phyloP scores from a whole-genome alignment of 1,140 invertebrate species.

The Andricus grossulariae region DNA sequence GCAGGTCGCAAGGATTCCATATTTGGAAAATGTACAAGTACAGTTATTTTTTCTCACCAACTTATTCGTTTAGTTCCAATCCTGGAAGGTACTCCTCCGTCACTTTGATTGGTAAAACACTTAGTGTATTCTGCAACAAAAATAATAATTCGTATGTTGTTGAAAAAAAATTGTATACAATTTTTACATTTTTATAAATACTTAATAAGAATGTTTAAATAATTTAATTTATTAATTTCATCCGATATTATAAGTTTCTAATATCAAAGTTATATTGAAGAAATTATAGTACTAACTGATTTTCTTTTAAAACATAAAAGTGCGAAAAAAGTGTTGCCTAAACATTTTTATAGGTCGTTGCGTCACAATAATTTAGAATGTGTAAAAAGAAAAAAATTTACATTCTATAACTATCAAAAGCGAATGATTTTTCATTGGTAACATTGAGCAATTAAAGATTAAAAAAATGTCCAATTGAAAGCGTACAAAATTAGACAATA shows the following conservation, averaged over 20 bases:
- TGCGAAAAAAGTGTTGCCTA: no score
- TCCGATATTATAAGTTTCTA: background rate
- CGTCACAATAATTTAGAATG: no score
- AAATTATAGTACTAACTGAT: slow-evolving; percentile 3
- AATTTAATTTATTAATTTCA: slow-evolving; percentile 8
- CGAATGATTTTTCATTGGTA: no score
- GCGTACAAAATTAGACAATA: no score
- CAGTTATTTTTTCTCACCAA: background rate
- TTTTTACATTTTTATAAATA: background rate
- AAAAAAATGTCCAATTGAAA: no score
- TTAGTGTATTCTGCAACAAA: slow-evolving; percentile 67
- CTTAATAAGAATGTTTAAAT: no score
- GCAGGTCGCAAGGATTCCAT: background rate
- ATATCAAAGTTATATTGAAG: slow-evolving; percentile 6
- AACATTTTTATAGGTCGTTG: no score
- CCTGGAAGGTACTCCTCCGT: slow-evolving; percentile 68
- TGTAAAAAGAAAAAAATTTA: no score
- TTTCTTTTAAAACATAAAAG: background rate
- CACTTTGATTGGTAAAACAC: slow-evolving; percentile 66
- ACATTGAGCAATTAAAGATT: no score
- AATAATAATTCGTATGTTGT: slow-evolving; percentile 12
- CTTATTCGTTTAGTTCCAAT: slow-evolving; percentile 65
- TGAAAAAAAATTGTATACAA: slow-evolving; percentile 15
- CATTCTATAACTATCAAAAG: no score
- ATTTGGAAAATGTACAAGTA: background rate